Percentiles rank a stretch among this genome's conserved stretches.
Conservation (phyloP, 2,797 vertebrate genomes). For the Gymnopithys bicolor region DNA sequence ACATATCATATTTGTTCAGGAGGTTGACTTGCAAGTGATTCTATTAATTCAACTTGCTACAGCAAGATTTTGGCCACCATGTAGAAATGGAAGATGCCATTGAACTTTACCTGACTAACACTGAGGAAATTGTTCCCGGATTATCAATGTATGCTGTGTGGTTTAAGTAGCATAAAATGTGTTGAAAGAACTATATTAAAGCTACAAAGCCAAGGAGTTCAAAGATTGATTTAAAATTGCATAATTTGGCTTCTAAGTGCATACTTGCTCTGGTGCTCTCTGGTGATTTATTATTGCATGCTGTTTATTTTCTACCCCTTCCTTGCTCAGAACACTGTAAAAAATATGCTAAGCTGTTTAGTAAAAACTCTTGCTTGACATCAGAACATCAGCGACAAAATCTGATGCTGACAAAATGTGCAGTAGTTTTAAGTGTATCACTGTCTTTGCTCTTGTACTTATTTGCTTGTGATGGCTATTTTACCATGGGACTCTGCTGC, state of each 20-base stretch:
- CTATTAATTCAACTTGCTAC: background rate
- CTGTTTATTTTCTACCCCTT: background rate
- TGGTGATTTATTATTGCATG: background rate
- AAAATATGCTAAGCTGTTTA: background rate
- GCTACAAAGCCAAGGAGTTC: background rate
- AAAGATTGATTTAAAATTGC: background rate
- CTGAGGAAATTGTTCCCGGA: background rate
- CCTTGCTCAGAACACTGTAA: background rate
- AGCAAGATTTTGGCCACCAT: background rate
- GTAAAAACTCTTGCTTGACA: background rate
- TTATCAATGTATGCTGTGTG: background rate
- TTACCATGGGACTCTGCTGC: background rate
- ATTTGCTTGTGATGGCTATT: background rate
- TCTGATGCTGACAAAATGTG: background rate
- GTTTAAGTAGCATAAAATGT: background rate
- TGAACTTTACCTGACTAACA: background rate
- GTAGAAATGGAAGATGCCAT: background rate
- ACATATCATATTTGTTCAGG: background rate
- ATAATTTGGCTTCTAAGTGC: background rate
- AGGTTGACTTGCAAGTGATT: background rate
- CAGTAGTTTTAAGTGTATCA: background rate
- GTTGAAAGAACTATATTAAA: background rate
- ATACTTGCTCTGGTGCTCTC: background rate
- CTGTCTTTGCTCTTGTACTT: background rate
- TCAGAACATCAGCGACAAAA: background rate